Conservation (phyloP, 2,113 vertebrate genomes). For the mouse (Mus musculus) region GRCm39 chr11:35613001-35613500, state of each 20-base stretch:
- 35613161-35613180: not conserved
- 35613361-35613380: not conserved
- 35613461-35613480: not conserved
- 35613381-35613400: conserved; percentile 7
- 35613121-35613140: not conserved
- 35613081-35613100: not conserved
- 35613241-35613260: not conserved
- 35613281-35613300: not conserved
- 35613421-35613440: not conserved
- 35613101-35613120: not conserved
- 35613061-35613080: not conserved
- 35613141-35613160: not conserved
- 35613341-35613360: not conserved
- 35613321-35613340: not conserved
- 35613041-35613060: not conserved
- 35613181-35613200: not conserved
- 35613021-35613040: not conserved
- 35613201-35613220: not conserved
- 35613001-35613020: not conserved
- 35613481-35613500: not conserved
- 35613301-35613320: not conserved
- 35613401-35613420: not conserved
- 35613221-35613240: not conserved
- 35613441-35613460: not conserved
- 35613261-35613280: not conserved